Evolutionary conservation across 2,113 vertebrate species (phyloP).

Genomic region (Morone chrysops): DNA sequence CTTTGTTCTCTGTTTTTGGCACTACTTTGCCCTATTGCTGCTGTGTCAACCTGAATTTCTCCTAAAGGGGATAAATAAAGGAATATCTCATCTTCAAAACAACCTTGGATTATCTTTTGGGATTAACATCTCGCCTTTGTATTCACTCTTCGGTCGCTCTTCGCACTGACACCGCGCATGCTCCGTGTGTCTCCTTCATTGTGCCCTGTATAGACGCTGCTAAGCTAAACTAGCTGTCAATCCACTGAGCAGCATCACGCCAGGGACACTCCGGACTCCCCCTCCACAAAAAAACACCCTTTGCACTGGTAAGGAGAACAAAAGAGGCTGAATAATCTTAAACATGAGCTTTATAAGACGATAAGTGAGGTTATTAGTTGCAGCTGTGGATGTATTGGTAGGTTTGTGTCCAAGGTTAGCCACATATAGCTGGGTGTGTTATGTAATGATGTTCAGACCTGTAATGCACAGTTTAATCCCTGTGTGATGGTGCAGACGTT

Average conservation of each 20-base stretch:
- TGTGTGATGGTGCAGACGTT: not conserved
- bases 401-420: constrained; percentile 57
- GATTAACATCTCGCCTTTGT: too few relatives aligned
- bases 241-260: constrained; percentile 52
- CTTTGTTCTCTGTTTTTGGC: too few relatives aligned
- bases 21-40: too few relatives aligned
- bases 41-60: too few relatives aligned
- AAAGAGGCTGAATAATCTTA: not conserved
- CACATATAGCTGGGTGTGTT: constrained; percentile 43
- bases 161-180: constrained; percentile 66
- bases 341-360: not conserved
- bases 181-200: constrained; percentile 78
- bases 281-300: constrained; percentile 20
- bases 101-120: too few relatives aligned
- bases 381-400: not conserved
- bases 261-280: constrained; percentile 47
- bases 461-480: constrained; percentile 47
- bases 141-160: too few relatives aligned
- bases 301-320: constrained; percentile 50
- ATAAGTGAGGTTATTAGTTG: not conserved
- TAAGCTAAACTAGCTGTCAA: constrained; percentile 65
- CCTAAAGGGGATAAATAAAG: too few relatives aligned
- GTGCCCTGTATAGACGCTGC: constrained; percentile 63
- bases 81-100: too few relatives aligned
- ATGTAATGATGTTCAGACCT: constrained; percentile 65